Conservation (phyloP, 2,888 invertebrate species). For the Panzeria rudis region DNA sequence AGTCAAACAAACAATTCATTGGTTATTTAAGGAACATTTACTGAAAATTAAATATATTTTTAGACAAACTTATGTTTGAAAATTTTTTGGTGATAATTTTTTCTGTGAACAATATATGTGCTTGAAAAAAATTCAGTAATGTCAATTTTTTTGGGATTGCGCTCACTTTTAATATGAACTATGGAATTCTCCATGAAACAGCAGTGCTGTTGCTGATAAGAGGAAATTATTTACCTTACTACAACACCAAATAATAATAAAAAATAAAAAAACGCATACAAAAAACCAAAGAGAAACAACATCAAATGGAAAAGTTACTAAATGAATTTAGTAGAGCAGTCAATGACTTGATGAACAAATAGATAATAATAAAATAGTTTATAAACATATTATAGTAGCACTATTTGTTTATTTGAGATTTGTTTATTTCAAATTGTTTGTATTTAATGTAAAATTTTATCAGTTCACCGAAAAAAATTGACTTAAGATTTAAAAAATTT, state of each 20-base stretch:
- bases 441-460: neutral
- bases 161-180: no score
- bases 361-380: neutral
- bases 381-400: neutral
- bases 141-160: no score
- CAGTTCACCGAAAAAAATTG: neutral
- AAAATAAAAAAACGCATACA: neutral
- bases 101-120: no score
- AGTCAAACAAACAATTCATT: no score
- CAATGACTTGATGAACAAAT: slow-evolving; percentile 45
- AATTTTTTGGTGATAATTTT: no score
- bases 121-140: no score
- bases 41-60: no score
- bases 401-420: neutral
- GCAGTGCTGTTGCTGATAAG: slow-evolving; percentile 44
- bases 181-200: slow-evolving; percentile 23
- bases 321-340: slow-evolving; percentile 53
- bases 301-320: slow-evolving; percentile 40
- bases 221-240: slow-evolving; percentile 55
- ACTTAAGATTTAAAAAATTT: no score
- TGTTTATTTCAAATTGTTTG: neutral
- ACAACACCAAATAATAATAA: slow-evolving; percentile 17
- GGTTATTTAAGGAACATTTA: no score
- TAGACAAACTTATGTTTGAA: no score
- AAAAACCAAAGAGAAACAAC: neutral